Conservation (phyloP, 1,140 invertebrate genomes). For the Caenorhabditis elegans region WBcel235 BX284604.4:6883501-6884000, state of each 20-base stretch:
- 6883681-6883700: neutral
- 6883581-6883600: too few relatives aligned
- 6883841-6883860: neutral
- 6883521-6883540: neutral
- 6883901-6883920: too few relatives aligned
- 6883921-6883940: neutral
- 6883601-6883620: too few relatives aligned
- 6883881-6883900: neutral
- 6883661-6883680: neutral
- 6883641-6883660: neutral
- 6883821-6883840: too few relatives aligned
- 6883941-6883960: neutral
- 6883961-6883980: conserved; percentile 7
- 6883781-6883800: neutral
- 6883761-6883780: neutral
- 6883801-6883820: too few relatives aligned
- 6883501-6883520: neutral
- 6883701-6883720: neutral
- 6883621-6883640: too few relatives aligned
- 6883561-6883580: too few relatives aligned
- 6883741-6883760: neutral
- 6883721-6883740: neutral
- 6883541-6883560: too few relatives aligned
- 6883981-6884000: conserved; percentile 51
- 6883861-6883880: neutral